Base-by-base conservation (phyloP, 2,113 vertebrate genomes). In the Plectropomus leopardus region DNA sequence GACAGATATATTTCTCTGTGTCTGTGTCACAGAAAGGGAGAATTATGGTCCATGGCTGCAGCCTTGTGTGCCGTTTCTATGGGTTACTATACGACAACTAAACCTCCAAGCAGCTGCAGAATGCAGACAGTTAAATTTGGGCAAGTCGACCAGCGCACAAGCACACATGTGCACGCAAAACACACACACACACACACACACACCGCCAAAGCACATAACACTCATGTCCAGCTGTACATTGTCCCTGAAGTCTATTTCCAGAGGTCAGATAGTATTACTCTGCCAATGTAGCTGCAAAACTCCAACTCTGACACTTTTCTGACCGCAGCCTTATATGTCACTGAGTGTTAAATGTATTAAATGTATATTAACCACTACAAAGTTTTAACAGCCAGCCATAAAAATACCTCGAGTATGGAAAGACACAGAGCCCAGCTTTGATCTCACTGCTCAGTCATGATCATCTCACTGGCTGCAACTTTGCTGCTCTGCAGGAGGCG, bases 191-290 rank as follows among this genome's bases (percentile, higher is more conserved):
- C 40, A 34, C 50, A 21, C 75, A 58, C 70, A 63, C 59, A 48
- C 77, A 71, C 65, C 23, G 24, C 48, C 1, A 2, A 66, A 19
- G 16, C 80, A 65, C 82, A 61, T 11, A 76, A 54, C 76, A 70
- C 45, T 78, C 83, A 63, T 85, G 87, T 90, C 87, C 68, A 66
- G 72, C 78, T 66, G 65, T 83, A 86, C 74, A 91, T 91, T 90
- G 90, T 92, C 90, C 86, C 87, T 86, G 84, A 88, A 65, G 85
- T 91, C 89, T 93, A 94, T 94, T 94, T 93, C 81, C 63, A 91
- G 92, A 61, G 88, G 72, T 80, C 83, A 83, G 90, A 90, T 93
- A 75, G 78, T 83, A 74, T 93, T 93, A 86, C 91, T 80, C 47
- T 57, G 82, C 74, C 78, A 87, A 85, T 72, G 78, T 81, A 86